Percentiles rank a stretch among this genome's conserved stretches.
Conservation (phyloP, 2,888 invertebrate genomes). For the Axea sp. region DNA sequence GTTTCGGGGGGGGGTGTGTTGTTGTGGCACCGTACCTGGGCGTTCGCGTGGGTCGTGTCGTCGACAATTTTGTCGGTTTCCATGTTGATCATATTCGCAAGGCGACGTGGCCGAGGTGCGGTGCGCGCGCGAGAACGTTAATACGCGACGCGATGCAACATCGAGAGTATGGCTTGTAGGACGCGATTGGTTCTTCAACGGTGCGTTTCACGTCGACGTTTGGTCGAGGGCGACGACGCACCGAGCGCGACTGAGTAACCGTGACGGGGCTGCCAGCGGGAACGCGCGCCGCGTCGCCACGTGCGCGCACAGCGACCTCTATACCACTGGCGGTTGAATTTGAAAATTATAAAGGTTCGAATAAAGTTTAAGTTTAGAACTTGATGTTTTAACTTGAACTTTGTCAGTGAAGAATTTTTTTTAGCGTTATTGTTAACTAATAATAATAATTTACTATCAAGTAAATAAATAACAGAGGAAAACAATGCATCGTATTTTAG, state of each 20-base stretch:
- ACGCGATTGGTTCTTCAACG: not conserved
- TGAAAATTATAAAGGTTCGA: too few species aligned
- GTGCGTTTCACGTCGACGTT: slow-evolving; percentile 9
- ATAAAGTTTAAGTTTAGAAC: too few species aligned
- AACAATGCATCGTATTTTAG: too few species aligned
- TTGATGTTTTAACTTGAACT: too few species aligned
- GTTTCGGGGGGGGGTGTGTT: slow-evolving; percentile 24
- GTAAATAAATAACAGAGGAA: too few species aligned
- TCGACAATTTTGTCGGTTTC: slow-evolving; percentile 95
- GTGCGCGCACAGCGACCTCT: slow-evolving; percentile 2
- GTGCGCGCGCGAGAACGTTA: slow-evolving; percentile 11
- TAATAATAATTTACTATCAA: too few species aligned
- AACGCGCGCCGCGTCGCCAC: slow-evolving; percentile 17
- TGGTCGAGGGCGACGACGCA: slow-evolving; percentile 40
- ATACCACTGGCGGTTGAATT: too few species aligned
- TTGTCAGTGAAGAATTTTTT: too few species aligned
- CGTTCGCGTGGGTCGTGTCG: slow-evolving; percentile 85
- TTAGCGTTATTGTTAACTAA: too few species aligned
- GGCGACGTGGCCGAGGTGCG: slow-evolving; percentile 27
- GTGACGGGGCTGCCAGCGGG: slow-evolving; percentile 9
- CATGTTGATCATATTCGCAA: slow-evolving; percentile 87
- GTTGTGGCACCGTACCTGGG: slow-evolving; percentile 81
- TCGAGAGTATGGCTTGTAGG: slow-evolving; percentile 9
- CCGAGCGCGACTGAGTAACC: slow-evolving; percentile 40
- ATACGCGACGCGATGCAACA: slow-evolving; percentile 15